A percentile compares a stretch with the other conserved stretches of the same genome.
Evolutionary conservation across 1,140 invertebrate genomes (phyloP).

Genomic region (Saccostrea glomerata): DNA sequence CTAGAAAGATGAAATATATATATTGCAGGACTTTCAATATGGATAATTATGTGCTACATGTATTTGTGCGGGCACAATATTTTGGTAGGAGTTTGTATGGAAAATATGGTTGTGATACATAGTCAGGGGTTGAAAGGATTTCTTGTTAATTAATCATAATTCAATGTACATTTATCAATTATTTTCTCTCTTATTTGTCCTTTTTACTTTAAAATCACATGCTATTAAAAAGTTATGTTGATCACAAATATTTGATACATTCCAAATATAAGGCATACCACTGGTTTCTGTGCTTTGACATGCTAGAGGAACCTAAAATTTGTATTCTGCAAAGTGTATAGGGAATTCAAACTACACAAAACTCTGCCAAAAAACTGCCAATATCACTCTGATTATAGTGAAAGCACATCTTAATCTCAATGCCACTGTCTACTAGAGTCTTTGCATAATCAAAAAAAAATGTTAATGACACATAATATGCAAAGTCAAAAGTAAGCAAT

Average conservation of each 20-base stretch:
- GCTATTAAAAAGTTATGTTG: no score
- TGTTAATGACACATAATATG: no score
- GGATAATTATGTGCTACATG: neutral
- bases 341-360: no score
- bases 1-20: neutral
- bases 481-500: no score
- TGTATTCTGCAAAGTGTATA: neutral
- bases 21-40: neutral
- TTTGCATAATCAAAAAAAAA: no score
- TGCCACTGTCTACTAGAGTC: no score
- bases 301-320: constrained; percentile 2
- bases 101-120: neutral
- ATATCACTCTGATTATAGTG: no score
- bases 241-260: neutral
- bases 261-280: neutral
- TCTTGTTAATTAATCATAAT: neutral
- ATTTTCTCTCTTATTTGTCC: neutral
- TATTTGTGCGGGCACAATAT: neutral
- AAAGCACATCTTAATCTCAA: no score
- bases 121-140: neutral
- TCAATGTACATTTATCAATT: neutral
- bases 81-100: neutral
- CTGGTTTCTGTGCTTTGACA: neutral
- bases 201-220: no score
- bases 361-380: no score